Conservation (phyloP, 2,888 invertebrate species). For the Eupithecia tripunctaria region DNA sequence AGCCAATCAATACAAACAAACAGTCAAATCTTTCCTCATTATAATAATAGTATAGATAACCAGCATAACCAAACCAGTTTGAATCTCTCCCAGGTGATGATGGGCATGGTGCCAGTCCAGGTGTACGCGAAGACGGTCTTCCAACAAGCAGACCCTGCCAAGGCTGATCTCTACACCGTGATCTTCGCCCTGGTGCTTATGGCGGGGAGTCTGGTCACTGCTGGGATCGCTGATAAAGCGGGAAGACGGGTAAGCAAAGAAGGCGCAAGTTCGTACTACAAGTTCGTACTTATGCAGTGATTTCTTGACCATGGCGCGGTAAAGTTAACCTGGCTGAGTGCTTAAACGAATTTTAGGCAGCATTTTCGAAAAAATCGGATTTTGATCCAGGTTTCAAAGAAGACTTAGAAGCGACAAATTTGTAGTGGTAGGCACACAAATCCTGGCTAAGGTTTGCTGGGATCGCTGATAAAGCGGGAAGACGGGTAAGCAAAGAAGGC, state of each 20-base stretch:
- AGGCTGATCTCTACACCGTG: constrained; percentile 83
- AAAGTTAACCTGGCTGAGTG: too few species aligned
- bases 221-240: constrained; percentile 82
- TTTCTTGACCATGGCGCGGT: too few species aligned
- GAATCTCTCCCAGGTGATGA: constrained; percentile 63
- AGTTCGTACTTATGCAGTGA: too few species aligned
- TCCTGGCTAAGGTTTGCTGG: too few species aligned
- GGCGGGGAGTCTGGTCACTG: constrained; percentile 71
- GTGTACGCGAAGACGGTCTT: constrained; percentile 83
- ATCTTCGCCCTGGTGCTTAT: constrained; percentile 84
- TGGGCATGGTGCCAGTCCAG: constrained; percentile 77
- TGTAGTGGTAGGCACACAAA: too few species aligned
- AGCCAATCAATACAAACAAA: too few species aligned
- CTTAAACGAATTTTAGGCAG: too few species aligned
- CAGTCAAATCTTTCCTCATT: too few species aligned
- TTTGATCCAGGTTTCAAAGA: too few species aligned
- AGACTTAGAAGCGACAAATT: too few species aligned
- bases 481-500: constrained; percentile 66
- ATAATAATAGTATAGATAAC: too few species aligned
- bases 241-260: constrained; percentile 80
- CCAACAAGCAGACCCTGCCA: constrained; percentile 75
- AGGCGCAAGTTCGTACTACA: not conserved
- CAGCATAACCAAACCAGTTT: not conserved
- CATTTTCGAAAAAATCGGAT: too few species aligned
- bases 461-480: constrained; percentile 85